phyloP scores from a whole-genome alignment of 2,888 invertebrate species.

The Rhagium mordax region DNA sequence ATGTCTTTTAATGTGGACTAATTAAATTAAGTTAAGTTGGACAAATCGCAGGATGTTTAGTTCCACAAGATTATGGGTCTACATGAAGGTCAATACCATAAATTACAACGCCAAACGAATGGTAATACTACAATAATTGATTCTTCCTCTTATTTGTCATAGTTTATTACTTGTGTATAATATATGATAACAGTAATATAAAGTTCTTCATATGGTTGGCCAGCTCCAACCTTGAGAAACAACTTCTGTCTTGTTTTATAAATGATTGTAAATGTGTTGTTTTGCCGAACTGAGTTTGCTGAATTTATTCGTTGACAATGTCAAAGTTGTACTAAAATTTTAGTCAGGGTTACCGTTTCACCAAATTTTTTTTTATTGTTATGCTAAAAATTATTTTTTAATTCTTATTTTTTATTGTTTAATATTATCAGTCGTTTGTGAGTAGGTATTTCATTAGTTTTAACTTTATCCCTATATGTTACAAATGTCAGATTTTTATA shows the following conservation, averaged over 20 bases:
- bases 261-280: neutral
- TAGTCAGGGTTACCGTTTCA: conserved; percentile 34
- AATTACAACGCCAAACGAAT: conserved; percentile 19
- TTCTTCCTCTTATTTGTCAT: conserved; percentile 26
- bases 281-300: neutral
- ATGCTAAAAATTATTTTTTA: too few relatives aligned
- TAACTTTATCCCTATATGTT: too few relatives aligned
- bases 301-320: neutral
- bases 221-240: conserved; percentile 22
- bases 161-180: conserved; percentile 15
- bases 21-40: conserved; percentile 13
- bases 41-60: conserved; percentile 15
- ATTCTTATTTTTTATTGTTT: too few relatives aligned
- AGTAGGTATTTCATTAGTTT: too few relatives aligned
- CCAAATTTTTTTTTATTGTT: too few relatives aligned
- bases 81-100: conserved; percentile 26
- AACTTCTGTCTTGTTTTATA: conserved; percentile 3
- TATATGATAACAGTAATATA: conserved; percentile 22
- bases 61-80: conserved; percentile 5
- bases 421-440: too few relatives aligned
- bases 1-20: conserved; percentile 12
- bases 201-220: conserved; percentile 12
- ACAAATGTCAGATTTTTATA: too few relatives aligned
- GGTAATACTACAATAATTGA: conserved; percentile 18
- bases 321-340: conserved; percentile 19